Conservation (phyloP, 2,113 vertebrate genomes). For the Peromyscus leucopus region DNA sequence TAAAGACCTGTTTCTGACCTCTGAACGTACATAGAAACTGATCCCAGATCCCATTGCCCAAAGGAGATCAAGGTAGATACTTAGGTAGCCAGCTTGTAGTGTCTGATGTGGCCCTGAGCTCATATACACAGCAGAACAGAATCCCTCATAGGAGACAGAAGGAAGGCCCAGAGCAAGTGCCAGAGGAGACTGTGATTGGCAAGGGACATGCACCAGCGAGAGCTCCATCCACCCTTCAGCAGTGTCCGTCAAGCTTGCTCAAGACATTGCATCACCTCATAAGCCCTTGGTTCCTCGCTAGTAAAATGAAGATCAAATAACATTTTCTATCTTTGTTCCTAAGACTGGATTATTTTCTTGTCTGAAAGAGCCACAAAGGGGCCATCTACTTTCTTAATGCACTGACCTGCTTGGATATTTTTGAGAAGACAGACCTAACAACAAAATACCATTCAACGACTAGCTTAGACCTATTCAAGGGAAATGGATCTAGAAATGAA, state of each 20-base stretch:
- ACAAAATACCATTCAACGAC: neutral
- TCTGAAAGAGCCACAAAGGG: neutral
- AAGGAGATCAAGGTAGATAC: neutral
- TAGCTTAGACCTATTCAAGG: neutral
- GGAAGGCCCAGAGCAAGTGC: fast-evolving
- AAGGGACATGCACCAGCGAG: fast-evolving
- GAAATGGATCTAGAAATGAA: neutral
- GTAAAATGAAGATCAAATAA: constrained; percentile 19
- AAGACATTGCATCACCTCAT: neutral
- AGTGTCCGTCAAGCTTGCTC: neutral
- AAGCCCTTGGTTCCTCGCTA: neutral
- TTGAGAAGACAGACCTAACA: neutral
- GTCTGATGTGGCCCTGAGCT: fast-evolving
- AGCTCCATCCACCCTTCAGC: neutral
- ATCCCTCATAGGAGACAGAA: constrained; percentile 26
- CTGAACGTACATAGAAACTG: neutral
- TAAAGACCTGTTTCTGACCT: fast-evolving
- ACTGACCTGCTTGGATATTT: neutral
- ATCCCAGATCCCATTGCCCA: neutral
- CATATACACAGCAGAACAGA: neutral
- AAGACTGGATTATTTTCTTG: constrained; percentile 16
- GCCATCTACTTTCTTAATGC: neutral
- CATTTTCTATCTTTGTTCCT: neutral
- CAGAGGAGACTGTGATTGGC: neutral
- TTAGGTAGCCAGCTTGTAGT: neutral